Percentiles rank a stretch among this genome's conserved stretches.
Evolutionary conservation across 2,888 invertebrate species (phyloP).

Genomic region (Machimus atricapillus): DNA sequence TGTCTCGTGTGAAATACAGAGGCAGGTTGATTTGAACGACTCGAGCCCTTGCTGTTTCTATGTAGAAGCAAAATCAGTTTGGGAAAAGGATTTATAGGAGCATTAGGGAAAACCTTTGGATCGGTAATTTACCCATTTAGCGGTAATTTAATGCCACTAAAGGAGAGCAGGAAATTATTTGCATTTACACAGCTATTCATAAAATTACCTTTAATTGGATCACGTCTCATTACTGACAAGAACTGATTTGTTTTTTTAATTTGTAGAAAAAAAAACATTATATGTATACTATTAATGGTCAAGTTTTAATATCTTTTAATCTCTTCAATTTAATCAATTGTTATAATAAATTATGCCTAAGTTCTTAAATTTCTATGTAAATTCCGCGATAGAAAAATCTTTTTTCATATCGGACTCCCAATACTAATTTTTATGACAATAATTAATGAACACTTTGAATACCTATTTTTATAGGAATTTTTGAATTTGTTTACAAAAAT

Average conservation of each 20-base stretch:
- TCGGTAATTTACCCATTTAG: not conserved
- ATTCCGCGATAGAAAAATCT: too few species aligned
- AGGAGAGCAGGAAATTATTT: not conserved
- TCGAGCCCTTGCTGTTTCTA: not conserved
- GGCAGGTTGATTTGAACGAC: not conserved
- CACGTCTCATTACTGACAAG: not conserved
- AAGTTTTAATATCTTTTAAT: too few species aligned
- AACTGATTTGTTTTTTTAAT: not conserved
- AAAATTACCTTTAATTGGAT: not conserved
- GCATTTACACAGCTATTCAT: not conserved
- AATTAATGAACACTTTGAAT: too few species aligned
- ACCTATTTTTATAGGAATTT: too few species aligned
- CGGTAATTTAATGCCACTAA: not conserved
- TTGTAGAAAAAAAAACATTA: not conserved
- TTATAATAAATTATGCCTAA: too few species aligned
- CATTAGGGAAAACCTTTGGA: not conserved
- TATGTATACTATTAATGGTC: too few species aligned
- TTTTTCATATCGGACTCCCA: too few species aligned
- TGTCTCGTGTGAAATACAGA: not conserved
- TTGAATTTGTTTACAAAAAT: too few species aligned
- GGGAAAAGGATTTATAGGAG: not conserved
- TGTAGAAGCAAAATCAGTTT: not conserved
- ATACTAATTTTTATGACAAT: too few species aligned
- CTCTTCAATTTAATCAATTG: too few species aligned
- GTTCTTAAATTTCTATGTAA: too few species aligned